Base-by-base conservation (phyloP, 2,888 invertebrate genomes). In the Hypsopygia costalis region DNA sequence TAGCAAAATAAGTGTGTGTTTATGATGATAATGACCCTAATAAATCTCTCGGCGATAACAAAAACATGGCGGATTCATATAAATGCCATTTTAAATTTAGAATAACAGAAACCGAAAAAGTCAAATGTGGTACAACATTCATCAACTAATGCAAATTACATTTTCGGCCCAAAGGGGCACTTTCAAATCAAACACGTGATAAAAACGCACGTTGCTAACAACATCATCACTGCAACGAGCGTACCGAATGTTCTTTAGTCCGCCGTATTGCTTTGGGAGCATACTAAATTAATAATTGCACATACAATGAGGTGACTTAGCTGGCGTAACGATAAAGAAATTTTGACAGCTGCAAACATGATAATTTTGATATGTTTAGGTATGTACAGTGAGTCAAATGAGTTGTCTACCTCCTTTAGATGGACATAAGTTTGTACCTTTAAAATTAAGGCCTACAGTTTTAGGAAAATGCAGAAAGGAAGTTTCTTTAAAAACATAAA, bases 251-350 rank as follows among this genome's bases (percentile, higher is more conserved):
- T 72, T 67, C 57, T 73, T 77, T 74, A 69, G 75, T 61, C 64
- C 69, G 59, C 64, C 52, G 69, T 79, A 81, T 85, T 81, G 80
- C 72, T 78, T 77, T 78, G 71, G 77, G 70, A 57, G 72, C 87
- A 81, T 86, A 81, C 74, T 47, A 74, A 86, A 86, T 87, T 75
- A 81, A 73, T 86, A 85, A 87, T 87, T 81, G 69, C 73, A 59
- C 58, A 55, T 49, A 58, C 65, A 70, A 73, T 64, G 62, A 16
- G 16, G 16, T 53, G 63, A 59, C 49, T 63, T 62, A 63, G 61
- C 56, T n/a, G n/a, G n/a, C 52, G 55, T 46, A 6, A 25, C 51
- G 49, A 46, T 51, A 49, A 52, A 55, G 52, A 58, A 53, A 46
- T 69, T 73, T 69, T 62, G 67, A 68, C 71, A 72, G 63, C 69